phyloP scores from a whole-genome alignment of 2,888 invertebrate genomes.

The Dermolepida albohirtum region DNA sequence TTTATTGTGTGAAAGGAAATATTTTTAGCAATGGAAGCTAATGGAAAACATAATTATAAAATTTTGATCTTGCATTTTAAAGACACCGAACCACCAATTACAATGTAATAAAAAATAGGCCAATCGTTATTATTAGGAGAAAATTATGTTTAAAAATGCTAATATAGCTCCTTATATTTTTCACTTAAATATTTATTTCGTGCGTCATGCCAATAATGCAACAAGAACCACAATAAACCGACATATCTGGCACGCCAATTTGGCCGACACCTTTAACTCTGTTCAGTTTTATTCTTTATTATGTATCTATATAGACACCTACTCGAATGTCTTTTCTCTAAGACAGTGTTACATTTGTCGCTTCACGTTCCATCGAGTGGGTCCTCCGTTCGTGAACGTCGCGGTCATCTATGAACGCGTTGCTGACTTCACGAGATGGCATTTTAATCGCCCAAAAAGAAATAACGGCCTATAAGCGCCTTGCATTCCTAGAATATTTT shows the following conservation, averaged over 20 bases:
- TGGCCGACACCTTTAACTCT: slow-evolving; percentile 23
- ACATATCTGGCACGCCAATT: slow-evolving; percentile 36
- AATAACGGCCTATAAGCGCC: not conserved
- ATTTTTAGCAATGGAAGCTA: no score
- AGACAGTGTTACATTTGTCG: slow-evolving; percentile 23
- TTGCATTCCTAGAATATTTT: slow-evolving; percentile 19
- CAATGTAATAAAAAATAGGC: no score
- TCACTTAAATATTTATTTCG: slow-evolving; percentile 23
- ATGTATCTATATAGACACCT: slow-evolving; percentile 29
- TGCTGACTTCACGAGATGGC: slow-evolving; percentile 1
- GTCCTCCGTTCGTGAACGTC: slow-evolving; percentile 24
- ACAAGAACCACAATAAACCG: slow-evolving; percentile 29
- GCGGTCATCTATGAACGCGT: slow-evolving; percentile 1
- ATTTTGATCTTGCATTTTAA: no score
- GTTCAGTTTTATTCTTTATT: slow-evolving; percentile 31
- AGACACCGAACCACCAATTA: no score
- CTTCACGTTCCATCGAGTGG: slow-evolving; percentile 11
- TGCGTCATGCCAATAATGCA: slow-evolving; percentile 30
- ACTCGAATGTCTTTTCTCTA: slow-evolving; percentile 19
- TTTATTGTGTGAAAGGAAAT: no score
- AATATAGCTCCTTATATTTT: not conserved
- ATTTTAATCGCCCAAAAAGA: slow-evolving; percentile 21
- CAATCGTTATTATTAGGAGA: no score
- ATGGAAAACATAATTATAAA: no score
- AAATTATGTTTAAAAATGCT: no score